Evolutionary conservation across 2,797 vertebrate genomes (phyloP), one percentile per base, ranked within the genome.

Genomic region (Lepus oiostolus): DNA sequence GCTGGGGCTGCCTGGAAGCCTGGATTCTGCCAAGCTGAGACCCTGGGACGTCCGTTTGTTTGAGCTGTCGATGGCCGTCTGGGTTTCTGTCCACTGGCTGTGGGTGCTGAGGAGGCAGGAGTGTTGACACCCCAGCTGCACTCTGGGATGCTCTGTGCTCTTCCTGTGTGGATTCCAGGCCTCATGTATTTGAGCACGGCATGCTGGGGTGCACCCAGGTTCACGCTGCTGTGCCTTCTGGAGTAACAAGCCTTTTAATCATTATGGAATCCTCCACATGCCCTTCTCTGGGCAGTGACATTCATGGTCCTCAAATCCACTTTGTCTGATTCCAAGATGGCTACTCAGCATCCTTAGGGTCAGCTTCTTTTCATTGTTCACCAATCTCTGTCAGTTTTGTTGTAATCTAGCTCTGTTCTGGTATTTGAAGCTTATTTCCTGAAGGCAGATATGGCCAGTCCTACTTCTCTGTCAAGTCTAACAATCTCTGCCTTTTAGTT

Each of bases 401-500:
- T 85, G 79, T 79, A 90, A 30, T 28, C 2, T 65, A 47, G 19
- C 4, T 80, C 14, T 65, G 42, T 42, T 60, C 63, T 74, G n/a
- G 11, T 79, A 32, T 63, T 35, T 42, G 67, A 81, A 70, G 11
- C 19, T 58, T 65, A 58, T 85, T 91, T 91, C 52, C 85, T 60
- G 60, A 30, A 72, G 63, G n/a, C 1, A 28, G 19, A 19, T 38
- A 24, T 1, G 54, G 9, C 7, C 13, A 16, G 2, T 84, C 52
- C 79, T 90, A 10, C 19, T 67, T 88, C 94, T 84, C 35, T 32
- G 50, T 12, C 30, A 50, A 17, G n/a, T 74, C 5, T 22, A 42
- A 68, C 4, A 72, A 70, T 67, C 47, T 85, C 63, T 90, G 42
- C 42, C 30, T 54, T 96, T 92, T 47, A 90, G 35, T 71, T 71